phyloP scores from a whole-genome alignment of 2,888 invertebrate species.

The Mellilla xanthometata region DNA sequence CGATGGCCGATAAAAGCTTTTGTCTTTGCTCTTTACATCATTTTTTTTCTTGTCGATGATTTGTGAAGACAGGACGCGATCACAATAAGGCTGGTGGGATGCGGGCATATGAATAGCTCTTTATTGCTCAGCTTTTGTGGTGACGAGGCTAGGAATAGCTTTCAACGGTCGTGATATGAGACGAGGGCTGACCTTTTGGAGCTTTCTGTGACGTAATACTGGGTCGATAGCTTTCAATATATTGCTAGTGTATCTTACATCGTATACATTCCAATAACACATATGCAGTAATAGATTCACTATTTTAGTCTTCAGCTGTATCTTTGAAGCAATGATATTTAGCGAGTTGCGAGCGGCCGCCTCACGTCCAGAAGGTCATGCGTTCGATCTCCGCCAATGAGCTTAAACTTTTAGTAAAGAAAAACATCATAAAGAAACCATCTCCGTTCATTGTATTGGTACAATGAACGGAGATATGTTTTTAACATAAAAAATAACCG shows the following conservation, averaged over 20 bases:
- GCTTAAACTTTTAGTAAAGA: no score
- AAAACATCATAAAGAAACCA: no score
- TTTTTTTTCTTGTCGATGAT: conserved; percentile 64
- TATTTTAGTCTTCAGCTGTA: conserved; percentile 2
- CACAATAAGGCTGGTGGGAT: conserved; percentile 73
- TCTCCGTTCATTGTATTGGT: no score
- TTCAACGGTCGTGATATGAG: conserved; percentile 3
- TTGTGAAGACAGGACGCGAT: conserved; percentile 75
- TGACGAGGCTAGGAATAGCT: conserved; percentile 37
- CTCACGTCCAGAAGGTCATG: no score
- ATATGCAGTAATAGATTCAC: no score
- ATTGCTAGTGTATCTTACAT: conserved; percentile 48
- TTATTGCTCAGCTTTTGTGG: conserved; percentile 64
- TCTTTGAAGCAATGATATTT: no score
- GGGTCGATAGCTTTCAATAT: no score
- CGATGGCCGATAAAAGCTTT: conserved; percentile 57
- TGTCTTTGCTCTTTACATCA: conserved; percentile 61
- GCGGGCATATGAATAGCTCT: conserved; percentile 74
- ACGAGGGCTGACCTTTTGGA: background rate
- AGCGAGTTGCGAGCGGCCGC: no score
- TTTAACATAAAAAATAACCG: no score
- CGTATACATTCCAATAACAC: conserved; percentile 46
- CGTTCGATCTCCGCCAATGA: no score
- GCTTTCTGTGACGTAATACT: no score
- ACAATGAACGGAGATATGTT: no score